phyloP scores from a whole-genome alignment of 2,113 vertebrate species.

The Megaleporinus macrocephalus region DNA sequence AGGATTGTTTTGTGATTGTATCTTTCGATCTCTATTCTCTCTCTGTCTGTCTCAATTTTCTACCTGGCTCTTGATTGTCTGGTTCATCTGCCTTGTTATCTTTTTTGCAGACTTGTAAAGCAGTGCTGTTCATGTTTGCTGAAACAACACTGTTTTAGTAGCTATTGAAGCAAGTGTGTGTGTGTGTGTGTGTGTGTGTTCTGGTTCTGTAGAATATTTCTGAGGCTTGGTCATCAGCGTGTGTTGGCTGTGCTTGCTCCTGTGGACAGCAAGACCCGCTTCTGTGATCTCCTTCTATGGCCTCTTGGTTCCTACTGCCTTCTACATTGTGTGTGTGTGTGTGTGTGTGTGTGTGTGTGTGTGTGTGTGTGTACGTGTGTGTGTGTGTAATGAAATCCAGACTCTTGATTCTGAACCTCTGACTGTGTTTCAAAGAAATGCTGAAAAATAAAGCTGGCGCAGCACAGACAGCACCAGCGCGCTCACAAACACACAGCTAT shows the following conservation, averaged over 20 bases:
- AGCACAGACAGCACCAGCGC: constrained; percentile 16
- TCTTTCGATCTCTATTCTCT: too few species aligned
- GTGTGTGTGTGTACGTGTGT: constrained; percentile 6
- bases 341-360: constrained; percentile 4
- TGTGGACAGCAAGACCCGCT: constrained; percentile 6
- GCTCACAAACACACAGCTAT: constrained; percentile 24
- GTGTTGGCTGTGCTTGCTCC: constrained; percentile 36
- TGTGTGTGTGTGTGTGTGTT: constrained; percentile 36
- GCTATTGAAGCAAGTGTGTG: constrained; percentile 48
- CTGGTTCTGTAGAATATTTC: constrained; percentile 55
- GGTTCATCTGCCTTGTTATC: not conserved
- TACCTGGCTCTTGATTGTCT: not conserved
- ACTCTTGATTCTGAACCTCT: constrained; percentile 25
- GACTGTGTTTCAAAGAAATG: constrained; percentile 27
- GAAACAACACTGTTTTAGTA: constrained; percentile 14
- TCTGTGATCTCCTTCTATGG: constrained; percentile 50
- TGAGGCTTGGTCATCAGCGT: constrained; percentile 35
- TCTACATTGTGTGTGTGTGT: constrained; percentile 5
- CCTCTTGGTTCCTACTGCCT: constrained; percentile 48
- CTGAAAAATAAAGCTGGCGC: constrained; percentile 2
- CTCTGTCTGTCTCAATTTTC: too few species aligned
- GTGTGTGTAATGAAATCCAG: constrained; percentile 49
- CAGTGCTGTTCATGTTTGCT: constrained; percentile 7
- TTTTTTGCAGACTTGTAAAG: constrained; percentile 32
- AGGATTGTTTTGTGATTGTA: too few species aligned